These are phyloP conservation scores for Holothuria leucospilota DNA, from an alignment of 53 echinoderm and acorn worm species.

Conservation along the genomic window DNA sequence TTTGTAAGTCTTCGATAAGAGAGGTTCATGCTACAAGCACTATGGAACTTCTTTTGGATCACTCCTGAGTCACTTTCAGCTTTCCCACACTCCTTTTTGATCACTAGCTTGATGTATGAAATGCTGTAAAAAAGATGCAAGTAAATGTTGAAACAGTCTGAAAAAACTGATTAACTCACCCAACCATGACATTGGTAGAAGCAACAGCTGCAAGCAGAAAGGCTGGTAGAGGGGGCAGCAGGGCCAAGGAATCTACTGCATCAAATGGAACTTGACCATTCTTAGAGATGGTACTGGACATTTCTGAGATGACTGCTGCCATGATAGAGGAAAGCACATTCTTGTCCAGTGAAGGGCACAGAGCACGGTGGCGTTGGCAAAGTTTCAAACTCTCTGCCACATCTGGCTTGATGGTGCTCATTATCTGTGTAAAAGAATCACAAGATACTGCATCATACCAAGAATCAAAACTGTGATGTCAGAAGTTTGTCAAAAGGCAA, in stretches of 20 bases:
- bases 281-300: constrained; percentile 61
- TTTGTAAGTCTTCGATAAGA: too few relatives aligned
- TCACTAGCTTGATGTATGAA: too few relatives aligned
- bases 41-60: too few relatives aligned
- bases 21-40: too few relatives aligned
- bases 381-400: constrained; percentile 68
- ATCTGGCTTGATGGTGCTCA: constrained; percentile 72
- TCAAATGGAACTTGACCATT: constrained; percentile 59
- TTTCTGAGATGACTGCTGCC: constrained; percentile 75
- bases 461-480: too few relatives aligned
- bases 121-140: too few relatives aligned
- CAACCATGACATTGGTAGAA: constrained; percentile 55
- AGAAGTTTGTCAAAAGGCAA: too few relatives aligned
- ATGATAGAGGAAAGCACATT: constrained; percentile 68
- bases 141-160: too few relatives aligned
- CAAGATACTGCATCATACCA: not conserved
- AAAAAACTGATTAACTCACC: constrained; percentile 40
- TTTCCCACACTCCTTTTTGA: too few relatives aligned
- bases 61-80: too few relatives aligned
- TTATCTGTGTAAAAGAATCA: constrained; percentile 49
- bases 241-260: constrained; percentile 54
- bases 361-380: constrained; percentile 49
- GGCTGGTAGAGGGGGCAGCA: constrained; percentile 68
- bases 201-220: constrained; percentile 70
- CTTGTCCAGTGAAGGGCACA: constrained; percentile 43